A percentile compares a stretch with the other conserved stretches of the same genome.
Evolutionary conservation across 2,113 vertebrate species (phyloP).

Genomic region (Herpetotheres cachinnans): DNA sequence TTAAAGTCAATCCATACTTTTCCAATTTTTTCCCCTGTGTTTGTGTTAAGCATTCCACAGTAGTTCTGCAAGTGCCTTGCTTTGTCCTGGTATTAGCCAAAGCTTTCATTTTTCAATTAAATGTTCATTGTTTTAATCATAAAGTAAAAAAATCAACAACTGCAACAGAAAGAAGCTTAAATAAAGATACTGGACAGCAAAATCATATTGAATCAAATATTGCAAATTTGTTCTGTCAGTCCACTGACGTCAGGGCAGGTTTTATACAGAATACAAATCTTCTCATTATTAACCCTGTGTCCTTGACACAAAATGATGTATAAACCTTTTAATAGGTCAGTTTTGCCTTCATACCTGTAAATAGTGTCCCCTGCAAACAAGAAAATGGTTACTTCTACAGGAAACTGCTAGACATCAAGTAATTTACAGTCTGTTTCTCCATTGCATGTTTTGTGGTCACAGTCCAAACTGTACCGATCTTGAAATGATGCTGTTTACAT

Average conservation of each 20-base stretch:
- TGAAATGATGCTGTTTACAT: neutral
- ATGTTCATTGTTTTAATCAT: neutral
- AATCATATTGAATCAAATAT: neutral
- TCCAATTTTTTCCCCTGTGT: accelerated
- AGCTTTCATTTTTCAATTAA: neutral
- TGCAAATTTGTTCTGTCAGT: neutral
- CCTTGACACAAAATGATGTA: neutral
- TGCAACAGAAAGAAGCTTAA: neutral
- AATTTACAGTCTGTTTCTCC: neutral
- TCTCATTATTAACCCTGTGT: neutral
- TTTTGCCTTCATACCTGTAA: neutral
- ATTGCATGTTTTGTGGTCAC: neutral
- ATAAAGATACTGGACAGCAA: neutral
- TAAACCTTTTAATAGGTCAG: neutral
- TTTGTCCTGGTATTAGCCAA: neutral
- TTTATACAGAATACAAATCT: neutral
- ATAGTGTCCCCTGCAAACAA: neutral
- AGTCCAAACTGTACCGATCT: neutral
- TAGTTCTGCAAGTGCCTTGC: neutral
- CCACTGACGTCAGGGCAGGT: neutral
- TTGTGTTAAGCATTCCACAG: neutral
- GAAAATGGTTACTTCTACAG: neutral
- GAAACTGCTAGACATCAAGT: neutral
- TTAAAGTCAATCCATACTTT: neutral
- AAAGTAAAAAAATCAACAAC: neutral